Percentiles rank a stretch among this genome's conserved stretches.
These are phyloP conservation scores for Pristionchus pacificus DNA, from an alignment of 1,140 invertebrate species.

Conservation along the genomic window DNA sequence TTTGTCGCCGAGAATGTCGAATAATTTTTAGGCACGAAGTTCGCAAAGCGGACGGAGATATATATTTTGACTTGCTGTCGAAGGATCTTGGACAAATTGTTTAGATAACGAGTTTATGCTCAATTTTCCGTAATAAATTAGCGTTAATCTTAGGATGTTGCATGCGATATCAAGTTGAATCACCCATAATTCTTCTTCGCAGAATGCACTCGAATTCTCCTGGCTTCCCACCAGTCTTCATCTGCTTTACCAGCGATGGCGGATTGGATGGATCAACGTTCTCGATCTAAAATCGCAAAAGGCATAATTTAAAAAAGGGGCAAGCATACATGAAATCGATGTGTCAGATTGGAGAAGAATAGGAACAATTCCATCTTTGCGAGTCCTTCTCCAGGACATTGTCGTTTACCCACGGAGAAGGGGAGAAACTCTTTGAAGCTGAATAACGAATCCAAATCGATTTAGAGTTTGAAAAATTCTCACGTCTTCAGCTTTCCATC, in stretches of 20 bases:
- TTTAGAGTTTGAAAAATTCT: neutral
- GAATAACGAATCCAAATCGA: conserved; percentile 27
- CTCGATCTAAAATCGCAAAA: neutral
- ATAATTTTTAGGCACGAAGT: too few relatives aligned
- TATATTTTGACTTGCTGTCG: too few relatives aligned
- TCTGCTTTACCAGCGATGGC: neutral
- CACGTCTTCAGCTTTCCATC: conserved; percentile 71
- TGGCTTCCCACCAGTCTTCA: neutral
- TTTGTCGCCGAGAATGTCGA: too few relatives aligned
- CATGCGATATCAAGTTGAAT: too few relatives aligned
- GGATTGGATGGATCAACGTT: too few relatives aligned
- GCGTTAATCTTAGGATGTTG: too few relatives aligned
- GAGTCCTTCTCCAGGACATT: conserved; percentile 82
- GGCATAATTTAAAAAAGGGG: neutral
- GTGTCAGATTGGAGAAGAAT: conserved; percentile 77
- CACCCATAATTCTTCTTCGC: neutral
- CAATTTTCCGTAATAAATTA: too few relatives aligned
- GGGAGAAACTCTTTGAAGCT: conserved; percentile 83
- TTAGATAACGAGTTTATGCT: too few relatives aligned
- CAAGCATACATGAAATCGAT: conserved; percentile 68
- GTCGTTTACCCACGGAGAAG: conserved; percentile 76
- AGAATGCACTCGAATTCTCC: neutral
- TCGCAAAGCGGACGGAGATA: too few relatives aligned
- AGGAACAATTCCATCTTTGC: conserved; percentile 86
- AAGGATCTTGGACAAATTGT: too few relatives aligned